Percentiles rank a stretch among this genome's conserved stretches.
These are phyloP conservation scores for Hirtodrosophila duncani DNA, from an alignment of 2,888 invertebrate genomes.

Conservation along the genomic window DNA sequence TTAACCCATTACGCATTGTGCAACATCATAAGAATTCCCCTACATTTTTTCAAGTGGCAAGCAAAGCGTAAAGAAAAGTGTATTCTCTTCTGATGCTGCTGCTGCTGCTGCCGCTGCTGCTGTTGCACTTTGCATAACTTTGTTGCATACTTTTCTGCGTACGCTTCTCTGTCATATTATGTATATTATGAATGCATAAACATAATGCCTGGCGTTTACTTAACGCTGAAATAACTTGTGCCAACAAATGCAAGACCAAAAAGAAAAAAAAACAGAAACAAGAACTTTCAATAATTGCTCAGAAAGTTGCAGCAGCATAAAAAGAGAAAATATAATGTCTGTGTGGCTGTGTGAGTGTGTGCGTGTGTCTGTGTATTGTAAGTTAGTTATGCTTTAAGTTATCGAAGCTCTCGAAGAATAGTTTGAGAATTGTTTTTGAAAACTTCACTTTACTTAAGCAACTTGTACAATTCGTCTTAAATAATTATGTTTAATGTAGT, in stretches of 20 bases:
- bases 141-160: slow-evolving; percentile 62
- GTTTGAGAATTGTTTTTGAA: too few relatives aligned
- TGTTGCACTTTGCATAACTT: slow-evolving; percentile 70
- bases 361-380: neutral
- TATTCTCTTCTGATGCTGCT: slow-evolving; percentile 18
- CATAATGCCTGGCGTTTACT: slow-evolving; percentile 65
- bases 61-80: slow-evolving; percentile 34
- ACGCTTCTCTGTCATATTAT: slow-evolving; percentile 44
- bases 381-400: too few relatives aligned
- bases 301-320: slow-evolving; percentile 19
- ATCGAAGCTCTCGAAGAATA: too few relatives aligned
- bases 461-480: too few relatives aligned
- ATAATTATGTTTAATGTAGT: too few relatives aligned
- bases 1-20: slow-evolving; percentile 66
- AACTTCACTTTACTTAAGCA: too few relatives aligned
- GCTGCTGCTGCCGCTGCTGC: slow-evolving; percentile 42
- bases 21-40: slow-evolving; percentile 51
- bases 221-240: slow-evolving; percentile 59
- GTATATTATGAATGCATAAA: slow-evolving; percentile 71
- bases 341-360: neutral
- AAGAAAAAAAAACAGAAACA: slow-evolving; percentile 20
- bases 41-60: slow-evolving; percentile 65
- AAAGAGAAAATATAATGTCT: neutral
- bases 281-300: slow-evolving; percentile 51
- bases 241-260: slow-evolving; percentile 9